phyloP scores from a whole-genome alignment of 2,797 vertebrate genomes.

The Micromesistius poutassou region DNA sequence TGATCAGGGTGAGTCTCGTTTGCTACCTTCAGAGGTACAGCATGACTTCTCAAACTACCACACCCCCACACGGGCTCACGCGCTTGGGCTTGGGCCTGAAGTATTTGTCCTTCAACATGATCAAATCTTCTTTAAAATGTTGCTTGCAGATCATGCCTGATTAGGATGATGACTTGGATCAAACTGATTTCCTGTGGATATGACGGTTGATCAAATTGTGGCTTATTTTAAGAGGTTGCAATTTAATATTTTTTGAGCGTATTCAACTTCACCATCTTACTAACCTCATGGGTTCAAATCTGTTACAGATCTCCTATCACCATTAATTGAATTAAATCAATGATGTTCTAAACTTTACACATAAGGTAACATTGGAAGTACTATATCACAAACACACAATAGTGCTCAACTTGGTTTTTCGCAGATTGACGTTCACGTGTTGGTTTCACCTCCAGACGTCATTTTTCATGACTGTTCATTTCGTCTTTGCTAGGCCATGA shows the following conservation, averaged over 20 bases:
- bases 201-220: neutral
- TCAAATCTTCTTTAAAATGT: neutral
- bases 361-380: neutral
- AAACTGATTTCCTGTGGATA: neutral
- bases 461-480: slow-evolving; percentile 39
- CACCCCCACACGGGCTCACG: no score
- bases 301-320: neutral
- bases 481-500: slow-evolving; percentile 43
- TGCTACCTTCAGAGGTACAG: neutral
- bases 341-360: neutral
- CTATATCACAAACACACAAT: neutral
- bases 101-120: neutral
- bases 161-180: no score
- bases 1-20: neutral
- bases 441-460: slow-evolving; percentile 15
- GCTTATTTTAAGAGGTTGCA: neutral
- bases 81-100: neutral
- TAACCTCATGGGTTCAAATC: neutral
- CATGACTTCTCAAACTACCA: neutral
- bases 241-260: neutral
- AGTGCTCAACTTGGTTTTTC: slow-evolving; percentile 9
- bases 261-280: neutral
- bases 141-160: no score
- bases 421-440: slow-evolving; percentile 23
- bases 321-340: neutral